Conservation (phyloP, 2,113 vertebrate species). For the Pygoscelis adeliae region DNA sequence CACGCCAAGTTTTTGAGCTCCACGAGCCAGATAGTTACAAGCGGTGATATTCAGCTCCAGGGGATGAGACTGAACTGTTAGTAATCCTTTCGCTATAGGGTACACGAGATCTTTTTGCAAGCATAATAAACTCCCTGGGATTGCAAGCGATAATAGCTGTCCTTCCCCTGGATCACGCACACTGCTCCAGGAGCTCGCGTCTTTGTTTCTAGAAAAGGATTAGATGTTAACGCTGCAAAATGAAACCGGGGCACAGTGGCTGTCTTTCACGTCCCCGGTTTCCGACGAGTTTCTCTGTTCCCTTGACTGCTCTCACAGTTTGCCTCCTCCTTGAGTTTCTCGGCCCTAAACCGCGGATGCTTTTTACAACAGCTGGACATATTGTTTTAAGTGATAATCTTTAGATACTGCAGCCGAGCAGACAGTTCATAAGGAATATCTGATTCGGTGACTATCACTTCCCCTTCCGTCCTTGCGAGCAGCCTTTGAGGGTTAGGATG, state of each 20-base stretch:
- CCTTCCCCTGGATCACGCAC: neutral
- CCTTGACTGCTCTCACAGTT: slow-evolving; percentile 10
- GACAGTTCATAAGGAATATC: slow-evolving; percentile 56
- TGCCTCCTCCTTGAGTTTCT: neutral
- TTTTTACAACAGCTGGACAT: slow-evolving; percentile 52
- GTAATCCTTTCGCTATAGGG: slow-evolving; percentile 11
- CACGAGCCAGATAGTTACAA: neutral
- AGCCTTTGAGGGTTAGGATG: slow-evolving; percentile 12
- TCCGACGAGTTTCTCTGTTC: neutral
- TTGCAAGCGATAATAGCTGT: neutral
- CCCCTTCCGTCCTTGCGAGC: neutral
- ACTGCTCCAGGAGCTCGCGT: neutral
- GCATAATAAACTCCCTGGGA: neutral
- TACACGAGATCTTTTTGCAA: neutral
- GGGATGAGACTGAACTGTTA: neutral
- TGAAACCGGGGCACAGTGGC: neutral
- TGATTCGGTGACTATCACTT: slow-evolving; percentile 50
- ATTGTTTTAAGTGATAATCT: slow-evolving; percentile 70
- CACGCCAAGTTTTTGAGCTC: neutral
- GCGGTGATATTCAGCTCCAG: neutral
- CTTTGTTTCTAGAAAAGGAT: slow-evolving; percentile 46
- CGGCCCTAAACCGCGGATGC: neutral
- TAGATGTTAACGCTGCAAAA: neutral
- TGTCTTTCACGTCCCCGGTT: neutral
- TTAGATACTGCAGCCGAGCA: slow-evolving; percentile 40